Evolutionary conservation across 2,113 vertebrate genomes (phyloP), one percentile per base, ranked within the genome.

Genomic region (Bufo gargarizans): DNA sequence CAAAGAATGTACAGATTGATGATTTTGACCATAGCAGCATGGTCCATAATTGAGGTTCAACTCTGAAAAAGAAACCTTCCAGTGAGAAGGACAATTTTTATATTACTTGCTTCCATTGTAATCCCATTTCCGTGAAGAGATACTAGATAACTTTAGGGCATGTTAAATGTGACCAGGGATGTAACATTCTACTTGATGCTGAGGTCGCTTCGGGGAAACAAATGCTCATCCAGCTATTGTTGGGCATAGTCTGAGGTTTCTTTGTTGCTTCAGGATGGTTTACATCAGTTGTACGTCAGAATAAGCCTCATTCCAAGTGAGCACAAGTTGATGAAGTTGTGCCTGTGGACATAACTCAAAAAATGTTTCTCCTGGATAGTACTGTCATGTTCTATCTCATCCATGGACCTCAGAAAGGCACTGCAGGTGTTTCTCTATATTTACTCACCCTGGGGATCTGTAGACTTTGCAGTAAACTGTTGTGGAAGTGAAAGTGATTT

Each of bases 401-500:
- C 91, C 89, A 87, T 0, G 8, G 93, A 92, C 90, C 93, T 94
- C 93, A 94, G 95, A 94, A 93, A 90, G 92, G 88, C 93, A 94
- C 94, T 96, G 94, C 95, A 96, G 95, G 95, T 96, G 95, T 95
- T 96, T 95, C 95, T 94, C 94, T 94, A 91, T 93, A 95, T 94
- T 95, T 94, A 92, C 89, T 92, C 94, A 95, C 95, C 94, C 95
- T 91, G 91, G 95, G 94, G 96, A 94, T 93, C 92, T 94, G 93
- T 95, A 92, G 91, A 91, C 93, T 95, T 95, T 92, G 92, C 94
- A 92, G 94, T 94, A 93, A 95, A 95, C 95, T 94, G 94, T 49
- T 85, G 93, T 94, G 95, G 95, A 95, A 96, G 94, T 95, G 94
- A 96, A 95, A 95, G 95, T 96, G 95, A 96, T 96, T 96, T 96